These are phyloP conservation scores for Trissonchulus latispiculum DNA, from an alignment of 2,888 invertebrate genomes.

Conservation along the genomic window DNA sequence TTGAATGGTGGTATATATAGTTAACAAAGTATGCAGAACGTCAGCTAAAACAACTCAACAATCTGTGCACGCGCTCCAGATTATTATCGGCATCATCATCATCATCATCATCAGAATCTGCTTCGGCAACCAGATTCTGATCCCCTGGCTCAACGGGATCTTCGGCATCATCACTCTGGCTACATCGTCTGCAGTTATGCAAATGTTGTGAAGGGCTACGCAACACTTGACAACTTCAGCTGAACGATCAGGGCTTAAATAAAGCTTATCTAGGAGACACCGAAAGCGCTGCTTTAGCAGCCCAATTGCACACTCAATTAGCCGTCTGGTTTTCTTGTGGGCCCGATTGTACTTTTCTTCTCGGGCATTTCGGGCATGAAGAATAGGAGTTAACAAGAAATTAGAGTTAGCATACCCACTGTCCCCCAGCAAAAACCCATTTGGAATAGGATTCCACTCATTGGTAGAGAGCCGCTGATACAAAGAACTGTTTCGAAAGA, in stretches of 20 bases:
- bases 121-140: too few species aligned
- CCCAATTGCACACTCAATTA: conserved; percentile 23
- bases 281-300: conserved; percentile 22
- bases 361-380: neutral
- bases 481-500: conserved; percentile 21
- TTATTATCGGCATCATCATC: too few species aligned
- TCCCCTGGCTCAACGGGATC: too few species aligned
- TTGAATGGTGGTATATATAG: too few species aligned
- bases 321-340: conserved; percentile 21
- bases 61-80: too few species aligned
- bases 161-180: too few species aligned
- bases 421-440: conserved; percentile 13
- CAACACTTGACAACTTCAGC: neutral
- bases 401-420: conserved; percentile 19
- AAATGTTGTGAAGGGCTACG: neutral
- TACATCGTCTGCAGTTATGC: neutral
- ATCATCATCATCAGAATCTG: too few species aligned
- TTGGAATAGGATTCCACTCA: conserved; percentile 22
- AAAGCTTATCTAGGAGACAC: conserved; percentile 10
- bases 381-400: conserved; percentile 17
- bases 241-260: neutral
- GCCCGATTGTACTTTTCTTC: conserved; percentile 20
- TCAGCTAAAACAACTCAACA: too few species aligned
- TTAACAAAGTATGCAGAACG: too few species aligned
- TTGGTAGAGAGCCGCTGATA: neutral